Percentiles rank a stretch among this genome's conserved stretches.
Conservation (phyloP, 2,888 invertebrate species). For the Pimpla rufipes region DNA sequence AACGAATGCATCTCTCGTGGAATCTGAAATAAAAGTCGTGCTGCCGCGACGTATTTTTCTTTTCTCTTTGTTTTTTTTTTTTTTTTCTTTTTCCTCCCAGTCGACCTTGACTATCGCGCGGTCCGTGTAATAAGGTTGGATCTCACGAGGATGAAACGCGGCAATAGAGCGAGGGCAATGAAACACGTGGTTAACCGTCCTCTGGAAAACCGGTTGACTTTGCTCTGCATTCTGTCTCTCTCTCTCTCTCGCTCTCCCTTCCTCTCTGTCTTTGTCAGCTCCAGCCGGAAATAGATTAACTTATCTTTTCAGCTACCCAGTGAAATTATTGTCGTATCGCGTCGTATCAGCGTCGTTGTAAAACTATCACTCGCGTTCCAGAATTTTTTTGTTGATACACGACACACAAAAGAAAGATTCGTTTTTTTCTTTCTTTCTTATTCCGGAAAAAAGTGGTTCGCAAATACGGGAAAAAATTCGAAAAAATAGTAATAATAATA, state of each 20-base stretch:
- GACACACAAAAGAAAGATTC: too few relatives aligned
- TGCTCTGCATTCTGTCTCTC: conserved; percentile 24
- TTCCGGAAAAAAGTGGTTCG: too few relatives aligned
- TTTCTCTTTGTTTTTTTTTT: not conserved
- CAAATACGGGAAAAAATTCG: too few relatives aligned
- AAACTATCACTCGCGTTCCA: conserved; percentile 2
- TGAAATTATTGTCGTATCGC: conserved; percentile 30
- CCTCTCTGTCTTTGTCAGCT: not conserved
- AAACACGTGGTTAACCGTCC: conserved; percentile 51
- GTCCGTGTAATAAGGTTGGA: conserved; percentile 30
- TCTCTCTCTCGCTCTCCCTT: not conserved
- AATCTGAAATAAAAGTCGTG: not conserved
- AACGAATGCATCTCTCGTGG: not conserved
- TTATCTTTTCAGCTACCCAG: conserved; percentile 33
- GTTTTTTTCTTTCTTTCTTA: too few relatives aligned
- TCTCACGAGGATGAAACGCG: conserved; percentile 49
- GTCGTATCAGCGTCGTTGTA: not conserved
- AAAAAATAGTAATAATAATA: too few relatives aligned
- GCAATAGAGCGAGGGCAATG: conserved; percentile 11
- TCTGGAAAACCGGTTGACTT: conserved; percentile 49
- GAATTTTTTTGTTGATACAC: too few relatives aligned
- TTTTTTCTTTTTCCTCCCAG: conserved; percentile 15
- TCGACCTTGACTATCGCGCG: conserved; percentile 48
- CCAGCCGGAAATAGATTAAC: conserved; percentile 55
- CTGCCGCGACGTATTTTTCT: not conserved